Percentiles rank a stretch among this genome's conserved stretches.
These are phyloP conservation scores for Alectura lathami DNA, from an alignment of 2,113 vertebrate species.

Conservation along the genomic window DNA sequence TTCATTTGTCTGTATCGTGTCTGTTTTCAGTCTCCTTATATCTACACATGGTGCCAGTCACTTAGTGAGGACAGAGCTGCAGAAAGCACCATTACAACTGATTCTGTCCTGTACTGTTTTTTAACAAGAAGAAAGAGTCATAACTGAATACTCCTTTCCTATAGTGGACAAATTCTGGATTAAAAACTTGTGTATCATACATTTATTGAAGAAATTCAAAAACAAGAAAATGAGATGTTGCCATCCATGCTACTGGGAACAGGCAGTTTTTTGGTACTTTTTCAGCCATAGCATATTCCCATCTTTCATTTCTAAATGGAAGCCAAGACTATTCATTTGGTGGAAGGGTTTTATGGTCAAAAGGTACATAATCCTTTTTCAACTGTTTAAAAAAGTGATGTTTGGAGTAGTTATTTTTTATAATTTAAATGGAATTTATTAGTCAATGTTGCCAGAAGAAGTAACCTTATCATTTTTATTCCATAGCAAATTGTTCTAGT, in stretches of 20 bases:
- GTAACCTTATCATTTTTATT: background rate
- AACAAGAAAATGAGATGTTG: background rate
- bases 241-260: background rate
- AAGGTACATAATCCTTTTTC: background rate
- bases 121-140: background rate
- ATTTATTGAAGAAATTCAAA: background rate
- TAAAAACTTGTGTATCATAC: rapidly evolving
- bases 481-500: background rate
- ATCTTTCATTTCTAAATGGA: background rate
- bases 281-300: background rate
- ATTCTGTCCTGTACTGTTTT: background rate
- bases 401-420: background rate
- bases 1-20: background rate
- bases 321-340: background rate
- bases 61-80: background rate
- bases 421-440: background rate
- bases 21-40: background rate
- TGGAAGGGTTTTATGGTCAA: background rate
- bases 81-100: background rate
- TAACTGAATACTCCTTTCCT: background rate
- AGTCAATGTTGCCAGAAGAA: background rate
- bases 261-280: background rate
- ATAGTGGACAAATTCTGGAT: background rate
- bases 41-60: background rate
- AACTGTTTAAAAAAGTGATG: background rate